phyloP scores from a whole-genome alignment of 2,797 vertebrate species.

The Chaetodon trifasciatus region DNA sequence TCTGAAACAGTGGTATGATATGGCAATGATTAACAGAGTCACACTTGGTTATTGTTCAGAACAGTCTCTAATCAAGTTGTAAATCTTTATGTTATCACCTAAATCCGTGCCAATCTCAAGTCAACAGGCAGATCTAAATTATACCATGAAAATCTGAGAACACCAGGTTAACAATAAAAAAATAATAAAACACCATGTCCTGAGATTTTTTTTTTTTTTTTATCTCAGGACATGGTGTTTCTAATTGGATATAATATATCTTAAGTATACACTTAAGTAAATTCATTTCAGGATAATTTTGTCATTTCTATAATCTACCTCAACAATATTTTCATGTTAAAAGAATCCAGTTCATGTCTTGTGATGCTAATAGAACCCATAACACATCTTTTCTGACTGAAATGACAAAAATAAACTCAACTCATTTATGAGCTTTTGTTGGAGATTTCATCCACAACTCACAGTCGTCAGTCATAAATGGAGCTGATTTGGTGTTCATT shows the following conservation, averaged over 20 bases:
- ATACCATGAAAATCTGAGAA: not conserved
- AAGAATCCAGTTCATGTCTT: not conserved
- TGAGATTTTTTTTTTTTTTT: not conserved
- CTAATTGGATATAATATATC: not conserved
- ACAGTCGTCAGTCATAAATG: not conserved
- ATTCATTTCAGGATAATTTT: not conserved
- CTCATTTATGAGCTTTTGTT: not conserved
- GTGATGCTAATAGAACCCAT: too few relatives aligned
- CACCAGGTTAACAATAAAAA: not conserved
- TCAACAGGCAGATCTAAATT: not conserved
- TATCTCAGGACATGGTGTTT: not conserved
- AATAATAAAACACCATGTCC: slow-evolving; percentile 6
- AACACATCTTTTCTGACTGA: not conserved
- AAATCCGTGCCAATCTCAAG: not conserved
- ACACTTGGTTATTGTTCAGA: not conserved
- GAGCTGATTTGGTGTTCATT: not conserved
- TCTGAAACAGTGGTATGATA: slow-evolving; percentile 5
- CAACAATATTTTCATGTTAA: not conserved
- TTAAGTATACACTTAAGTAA: not conserved
- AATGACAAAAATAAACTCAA: not conserved
- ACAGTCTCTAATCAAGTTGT: not conserved
- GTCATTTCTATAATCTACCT: too few relatives aligned
- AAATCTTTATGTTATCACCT: not conserved
- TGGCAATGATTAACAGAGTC: not conserved
- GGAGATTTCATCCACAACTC: not conserved